These are phyloP conservation scores for Tauraco hartlaubi DNA, from an alignment of 2,797 vertebrate genomes.

Conservation along the genomic window DNA sequence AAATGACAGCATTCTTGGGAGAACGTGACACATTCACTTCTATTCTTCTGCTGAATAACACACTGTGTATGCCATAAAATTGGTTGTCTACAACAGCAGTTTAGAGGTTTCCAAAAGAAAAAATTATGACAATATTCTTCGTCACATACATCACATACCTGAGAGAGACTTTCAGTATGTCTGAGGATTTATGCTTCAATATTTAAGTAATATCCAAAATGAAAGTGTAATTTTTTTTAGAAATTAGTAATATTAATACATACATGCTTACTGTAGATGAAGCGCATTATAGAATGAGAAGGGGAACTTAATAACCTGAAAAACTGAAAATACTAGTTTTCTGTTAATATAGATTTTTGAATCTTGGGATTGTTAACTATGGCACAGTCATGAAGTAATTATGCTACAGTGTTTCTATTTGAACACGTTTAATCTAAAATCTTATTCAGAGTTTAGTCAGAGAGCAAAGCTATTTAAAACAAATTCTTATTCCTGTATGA, in stretches of 20 bases:
- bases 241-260: neutral
- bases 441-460: conserved; percentile 14
- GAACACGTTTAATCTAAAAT: neutral
- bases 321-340: neutral
- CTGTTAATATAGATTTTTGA: neutral
- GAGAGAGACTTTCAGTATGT: neutral
- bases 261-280: neutral
- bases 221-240: neutral
- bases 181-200: neutral
- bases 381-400: neutral
- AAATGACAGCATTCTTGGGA: neutral
- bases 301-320: neutral
- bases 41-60: neutral
- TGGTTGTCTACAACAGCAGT: neutral
- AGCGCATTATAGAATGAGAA: neutral
- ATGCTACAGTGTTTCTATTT: neutral
- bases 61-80: neutral
- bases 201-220: neutral
- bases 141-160: neutral
- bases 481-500: neutral
- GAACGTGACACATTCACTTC: neutral
- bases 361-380: neutral
- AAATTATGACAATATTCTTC: neutral
- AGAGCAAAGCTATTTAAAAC: neutral
- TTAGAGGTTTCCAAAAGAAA: neutral